Base-by-base conservation (phyloP, 1,140 invertebrate genomes). In the Geopemphigus sp. region DNA sequence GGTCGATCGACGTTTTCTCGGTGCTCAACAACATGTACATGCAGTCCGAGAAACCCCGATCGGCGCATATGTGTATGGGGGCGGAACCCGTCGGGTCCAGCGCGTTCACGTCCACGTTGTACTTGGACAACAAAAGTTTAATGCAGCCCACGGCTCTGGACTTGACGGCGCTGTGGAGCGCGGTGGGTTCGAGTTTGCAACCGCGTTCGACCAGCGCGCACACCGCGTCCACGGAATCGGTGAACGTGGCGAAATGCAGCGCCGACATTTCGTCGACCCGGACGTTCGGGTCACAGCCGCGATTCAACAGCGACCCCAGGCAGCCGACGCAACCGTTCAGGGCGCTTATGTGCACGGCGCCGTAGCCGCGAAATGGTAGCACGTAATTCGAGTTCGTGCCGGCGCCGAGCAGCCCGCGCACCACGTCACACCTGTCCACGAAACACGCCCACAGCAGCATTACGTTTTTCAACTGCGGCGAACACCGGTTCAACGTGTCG, bases 181-280 rank as follows among this genome's bases (percentile, higher is more conserved):
- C 88, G 24, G 90, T 91, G 82, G 93, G 91, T 82, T 92, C 90
- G 3, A 81, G 72, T 89, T 88, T 82, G 29, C 91, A 89, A 8
- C 89, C 88, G 24, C 89, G 89, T 32, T 89, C 89, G 64, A 93
- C 86, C 45, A 94, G 87, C 80, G 92, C 87, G 84, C 90, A 89
- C 68, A 91, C 89, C 15, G 92, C 91, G 83, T 92, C 90, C 8
- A 89, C 86, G 47, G 91, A 91, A 84, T 93, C 91, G 1, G 92
- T 92, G 83, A 93, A 92, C 39, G 92, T 92, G 5, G 93, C 92
- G 83, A 92, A 93, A 85, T 94, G 93, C 80, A 94, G 87, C 1
- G 93, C 92, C 0, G 90, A 90, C 83, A 91, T 91, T n/a, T 88
- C 86, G 54, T 83, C 82, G 53, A 82, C 82, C 54, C 80, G 82